These are phyloP conservation scores for Myotis planiceps DNA, from an alignment of 2,797 vertebrate genomes.

Conservation along the genomic window DNA sequence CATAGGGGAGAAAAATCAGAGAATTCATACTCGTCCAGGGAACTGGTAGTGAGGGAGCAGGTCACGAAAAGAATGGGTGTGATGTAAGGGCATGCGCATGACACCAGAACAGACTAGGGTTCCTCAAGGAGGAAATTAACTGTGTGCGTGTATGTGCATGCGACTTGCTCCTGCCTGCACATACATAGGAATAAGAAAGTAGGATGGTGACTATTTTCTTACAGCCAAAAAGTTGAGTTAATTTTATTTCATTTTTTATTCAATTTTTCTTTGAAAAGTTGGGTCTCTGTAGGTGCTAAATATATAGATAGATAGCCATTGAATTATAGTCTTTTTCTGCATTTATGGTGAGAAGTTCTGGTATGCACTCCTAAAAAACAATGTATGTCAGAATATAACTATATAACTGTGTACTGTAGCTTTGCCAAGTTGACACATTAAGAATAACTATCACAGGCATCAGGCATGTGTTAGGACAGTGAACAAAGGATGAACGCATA, in stretches of 20 bases:
- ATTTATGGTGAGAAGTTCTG: slow-evolving; percentile 45
- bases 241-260: slow-evolving; percentile 24
- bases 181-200: background rate
- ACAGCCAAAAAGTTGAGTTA: background rate
- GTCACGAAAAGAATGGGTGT: background rate
- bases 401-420: background rate
- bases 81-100: background rate
- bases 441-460: background rate
- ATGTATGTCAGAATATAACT: background rate
- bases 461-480: background rate
- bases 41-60: background rate
- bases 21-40: background rate
- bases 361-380: background rate
- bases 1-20: background rate
- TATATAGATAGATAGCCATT: background rate
- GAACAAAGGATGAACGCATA: rapidly evolving
- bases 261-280: slow-evolving; percentile 18
- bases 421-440: background rate
- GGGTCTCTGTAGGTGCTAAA: background rate
- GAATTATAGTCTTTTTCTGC: slow-evolving; percentile 18
- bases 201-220: background rate
- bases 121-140: background rate
- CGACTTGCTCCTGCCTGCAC: background rate
- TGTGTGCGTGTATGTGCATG: background rate
- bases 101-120: background rate